Evolutionary conservation across 2,797 vertebrate genomes (phyloP).

Genomic region (Eospalax fontanierii): DNA sequence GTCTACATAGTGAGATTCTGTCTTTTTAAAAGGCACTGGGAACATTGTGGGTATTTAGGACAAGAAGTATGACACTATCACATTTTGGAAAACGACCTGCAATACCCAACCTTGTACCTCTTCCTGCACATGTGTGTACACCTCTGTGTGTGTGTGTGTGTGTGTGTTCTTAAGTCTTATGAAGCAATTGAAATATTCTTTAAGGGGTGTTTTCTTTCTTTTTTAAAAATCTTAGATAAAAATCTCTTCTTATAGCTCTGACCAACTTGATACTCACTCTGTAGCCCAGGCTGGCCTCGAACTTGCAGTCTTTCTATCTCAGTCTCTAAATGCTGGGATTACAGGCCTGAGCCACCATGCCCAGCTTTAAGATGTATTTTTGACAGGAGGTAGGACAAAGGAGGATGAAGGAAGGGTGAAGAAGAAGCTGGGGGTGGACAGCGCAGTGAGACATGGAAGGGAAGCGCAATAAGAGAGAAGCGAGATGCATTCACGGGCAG

Average conservation of each 20-base stretch:
- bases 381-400: not conserved
- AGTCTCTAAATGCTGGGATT: not conserved
- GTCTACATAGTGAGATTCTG: too few relatives aligned
- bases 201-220: not conserved
- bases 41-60: not conserved
- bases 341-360: too few relatives aligned
- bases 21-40: not conserved
- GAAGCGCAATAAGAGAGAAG: not conserved
- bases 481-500: not conserved
- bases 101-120: not conserved
- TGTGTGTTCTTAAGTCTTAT: not conserved
- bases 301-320: not conserved
- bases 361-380: slow-evolving; percentile 2
- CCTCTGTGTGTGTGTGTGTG: not conserved
- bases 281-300: not conserved
- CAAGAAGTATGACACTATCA: not conserved
- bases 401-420: not conserved
- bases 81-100: not conserved
- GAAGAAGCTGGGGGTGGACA: not conserved
- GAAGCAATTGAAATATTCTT: not conserved
- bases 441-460: not conserved
- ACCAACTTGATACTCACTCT: not conserved
- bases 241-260: not conserved
- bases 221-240: too few relatives aligned
- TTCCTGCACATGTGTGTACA: not conserved